Conservation (phyloP, 2,888 invertebrate species). For the Bombylius discolor region DNA sequence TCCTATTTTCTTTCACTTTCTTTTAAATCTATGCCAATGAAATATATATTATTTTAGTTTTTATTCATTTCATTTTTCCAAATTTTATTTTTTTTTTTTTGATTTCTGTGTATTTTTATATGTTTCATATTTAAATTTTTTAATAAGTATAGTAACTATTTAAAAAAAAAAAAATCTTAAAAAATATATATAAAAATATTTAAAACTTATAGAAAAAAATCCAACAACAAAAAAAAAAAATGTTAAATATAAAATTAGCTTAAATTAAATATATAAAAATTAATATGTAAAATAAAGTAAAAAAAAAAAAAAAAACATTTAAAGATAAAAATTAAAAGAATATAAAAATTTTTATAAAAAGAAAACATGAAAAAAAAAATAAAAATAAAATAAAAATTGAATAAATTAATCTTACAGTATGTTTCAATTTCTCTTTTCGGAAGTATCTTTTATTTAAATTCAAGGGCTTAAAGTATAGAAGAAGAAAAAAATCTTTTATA, state of each 20-base stretch:
- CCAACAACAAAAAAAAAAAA: not conserved
- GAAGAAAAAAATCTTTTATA: no score
- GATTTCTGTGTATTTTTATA: no score
- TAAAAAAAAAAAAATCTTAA: no score
- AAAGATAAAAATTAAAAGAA: not conserved
- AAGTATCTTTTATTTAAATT: not conserved
- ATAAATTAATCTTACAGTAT: not conserved
- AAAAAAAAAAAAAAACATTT: not conserved
- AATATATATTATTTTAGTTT: no score
- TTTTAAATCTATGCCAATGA: no score
- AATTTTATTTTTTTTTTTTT: no score
- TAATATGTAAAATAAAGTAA: not conserved
- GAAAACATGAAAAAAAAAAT: not conserved
- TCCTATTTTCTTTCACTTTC: no score
- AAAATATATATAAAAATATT: no score
- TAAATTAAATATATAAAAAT: not conserved
- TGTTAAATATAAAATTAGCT: not conserved
- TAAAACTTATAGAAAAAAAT: no score
- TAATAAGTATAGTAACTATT: no score
- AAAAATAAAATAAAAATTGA: not conserved
- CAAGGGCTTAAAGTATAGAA: not conserved
- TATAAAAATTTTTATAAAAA: not conserved
- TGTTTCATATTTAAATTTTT: no score
- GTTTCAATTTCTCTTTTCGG: not conserved
- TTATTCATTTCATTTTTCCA: no score